Evolutionary conservation across 1,140 invertebrate species (phyloP).

Genomic region (Araneus ventricosus): DNA sequence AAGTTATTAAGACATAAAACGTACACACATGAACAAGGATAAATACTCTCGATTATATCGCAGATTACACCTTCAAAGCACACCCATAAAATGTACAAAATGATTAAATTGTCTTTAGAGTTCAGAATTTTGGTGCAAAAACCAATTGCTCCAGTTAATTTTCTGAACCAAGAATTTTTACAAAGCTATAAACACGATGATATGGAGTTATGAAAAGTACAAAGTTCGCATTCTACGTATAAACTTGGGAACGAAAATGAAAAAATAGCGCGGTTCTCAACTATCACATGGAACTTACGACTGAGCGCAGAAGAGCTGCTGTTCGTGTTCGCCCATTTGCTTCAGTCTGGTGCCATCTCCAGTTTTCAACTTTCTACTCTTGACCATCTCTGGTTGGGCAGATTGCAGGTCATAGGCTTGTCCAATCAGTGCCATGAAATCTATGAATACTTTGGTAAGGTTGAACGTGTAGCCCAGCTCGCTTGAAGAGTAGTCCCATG

Average conservation of each 20-base stretch:
- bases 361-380: constrained; percentile 81
- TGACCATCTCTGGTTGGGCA: constrained; percentile 81
- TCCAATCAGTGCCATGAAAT: constrained; percentile 83
- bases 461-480: constrained; percentile 83
- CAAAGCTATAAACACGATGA: background rate
- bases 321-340: background rate
- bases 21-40: background rate
- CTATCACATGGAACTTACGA: background rate
- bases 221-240: background rate
- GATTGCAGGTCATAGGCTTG: constrained; percentile 84
- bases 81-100: background rate
- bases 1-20: constrained; percentile 4
- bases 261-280: background rate
- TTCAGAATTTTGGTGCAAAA: background rate
- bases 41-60: background rate
- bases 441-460: constrained; percentile 84
- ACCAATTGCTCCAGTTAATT: background rate
- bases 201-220: background rate
- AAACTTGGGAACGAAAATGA: background rate
- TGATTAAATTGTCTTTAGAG: too few relatives aligned
- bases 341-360: constrained; percentile 83
- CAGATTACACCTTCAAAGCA: background rate
- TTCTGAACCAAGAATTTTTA: background rate
- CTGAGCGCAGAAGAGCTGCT: background rate
- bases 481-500: constrained; percentile 88